Evolutionary conservation across 2,113 vertebrate genomes (phyloP).

Genomic region (Hemicordylus capensis): DNA sequence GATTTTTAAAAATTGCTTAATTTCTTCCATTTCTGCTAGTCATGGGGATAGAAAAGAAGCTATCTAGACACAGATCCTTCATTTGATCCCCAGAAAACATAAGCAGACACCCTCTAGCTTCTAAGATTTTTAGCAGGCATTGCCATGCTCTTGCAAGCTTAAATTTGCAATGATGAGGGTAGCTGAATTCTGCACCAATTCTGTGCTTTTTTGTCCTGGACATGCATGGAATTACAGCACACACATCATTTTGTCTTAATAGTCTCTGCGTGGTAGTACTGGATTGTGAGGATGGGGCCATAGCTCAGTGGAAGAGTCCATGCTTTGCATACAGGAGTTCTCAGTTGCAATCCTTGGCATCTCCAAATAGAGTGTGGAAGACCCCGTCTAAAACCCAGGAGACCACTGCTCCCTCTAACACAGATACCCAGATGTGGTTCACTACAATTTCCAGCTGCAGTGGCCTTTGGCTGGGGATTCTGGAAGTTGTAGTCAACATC

Average conservation of each 20-base stretch:
- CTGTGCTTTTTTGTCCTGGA: not conserved
- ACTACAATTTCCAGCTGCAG: too few species aligned
- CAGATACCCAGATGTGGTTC: too few species aligned
- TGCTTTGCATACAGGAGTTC: too few species aligned
- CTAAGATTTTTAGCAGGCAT: not conserved
- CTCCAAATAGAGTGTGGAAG: too few species aligned
- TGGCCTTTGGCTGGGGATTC: too few species aligned
- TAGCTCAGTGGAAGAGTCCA: too few species aligned
- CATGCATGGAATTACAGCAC: not conserved
- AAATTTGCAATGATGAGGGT: not conserved
- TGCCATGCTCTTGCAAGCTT: not conserved
- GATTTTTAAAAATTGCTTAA: not conserved
- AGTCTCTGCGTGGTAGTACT: not conserved
- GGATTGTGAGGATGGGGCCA: not conserved
- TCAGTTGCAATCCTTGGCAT: too few species aligned
- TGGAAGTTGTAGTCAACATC: too few species aligned
- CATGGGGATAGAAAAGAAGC: not conserved
- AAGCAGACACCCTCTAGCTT: not conserved
- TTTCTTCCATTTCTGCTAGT: not conserved
- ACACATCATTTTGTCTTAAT: not conserved
- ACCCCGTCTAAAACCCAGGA: too few species aligned
- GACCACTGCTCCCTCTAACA: too few species aligned
- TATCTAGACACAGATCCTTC: not conserved
- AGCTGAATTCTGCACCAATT: not conserved
- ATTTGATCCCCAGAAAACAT: not conserved